A percentile compares a stretch with the other conserved stretches of the same genome.
Conservation (phyloP, 2,888 invertebrate genomes). For the Camponotus fellah region DNA sequence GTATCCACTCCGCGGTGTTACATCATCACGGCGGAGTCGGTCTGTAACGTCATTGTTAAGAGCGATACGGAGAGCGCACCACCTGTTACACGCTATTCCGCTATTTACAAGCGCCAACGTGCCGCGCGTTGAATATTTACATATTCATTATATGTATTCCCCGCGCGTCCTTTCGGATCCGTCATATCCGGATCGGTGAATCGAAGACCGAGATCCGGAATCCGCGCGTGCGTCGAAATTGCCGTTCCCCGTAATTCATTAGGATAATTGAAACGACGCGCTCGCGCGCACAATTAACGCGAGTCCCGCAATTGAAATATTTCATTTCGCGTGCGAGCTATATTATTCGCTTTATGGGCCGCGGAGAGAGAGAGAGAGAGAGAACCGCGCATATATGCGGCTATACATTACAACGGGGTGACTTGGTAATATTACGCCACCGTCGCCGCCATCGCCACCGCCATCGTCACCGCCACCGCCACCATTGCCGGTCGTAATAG, state of each 20-base stretch:
- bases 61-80: constrained; percentile 44
- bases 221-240: constrained; percentile 28
- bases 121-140: constrained; percentile 42
- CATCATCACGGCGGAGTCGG: background rate
- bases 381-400: background rate
- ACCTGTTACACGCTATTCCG: constrained; percentile 46
- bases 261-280: constrained; percentile 43
- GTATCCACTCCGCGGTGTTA: background rate
- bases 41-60: constrained; percentile 15
- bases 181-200: constrained; percentile 29
- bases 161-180: constrained; percentile 10
- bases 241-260: constrained; percentile 40
- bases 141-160: constrained; percentile 47
- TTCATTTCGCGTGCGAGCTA: constrained; percentile 47
- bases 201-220: constrained; percentile 22
- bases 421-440: constrained; percentile 47
- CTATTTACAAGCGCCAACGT: constrained; percentile 43
- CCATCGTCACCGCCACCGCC: background rate
- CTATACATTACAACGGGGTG: constrained; percentile 43
- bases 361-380: constrained; percentile 21
- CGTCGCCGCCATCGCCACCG: background rate
- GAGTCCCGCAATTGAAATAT: constrained; percentile 53
- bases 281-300: constrained; percentile 48
- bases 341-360: constrained; percentile 52
- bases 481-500: constrained; percentile 44